A percentile compares a stretch with the other conserved stretches of the same genome.
These are phyloP conservation scores for Melipona quadrifasciata DNA, from an alignment of 1,140 invertebrate species.

Conservation along the genomic window DNA sequence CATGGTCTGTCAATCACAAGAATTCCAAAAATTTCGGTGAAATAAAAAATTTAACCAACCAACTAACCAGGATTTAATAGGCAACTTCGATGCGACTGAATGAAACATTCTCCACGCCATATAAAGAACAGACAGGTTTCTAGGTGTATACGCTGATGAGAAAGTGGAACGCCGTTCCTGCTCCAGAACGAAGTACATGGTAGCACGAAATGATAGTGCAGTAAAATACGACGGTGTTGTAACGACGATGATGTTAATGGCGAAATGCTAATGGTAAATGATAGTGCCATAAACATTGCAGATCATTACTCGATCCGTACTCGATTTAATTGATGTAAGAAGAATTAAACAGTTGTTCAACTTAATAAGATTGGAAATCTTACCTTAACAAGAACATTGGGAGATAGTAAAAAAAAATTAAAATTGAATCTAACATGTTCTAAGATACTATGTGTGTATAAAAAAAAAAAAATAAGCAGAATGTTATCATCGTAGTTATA, in stretches of 20 bases:
- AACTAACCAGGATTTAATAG: not conserved
- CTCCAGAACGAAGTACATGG: not conserved
- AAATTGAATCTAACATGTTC: not conserved
- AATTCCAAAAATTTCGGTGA: not conserved
- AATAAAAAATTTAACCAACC: not conserved
- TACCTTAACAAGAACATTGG: not conserved
- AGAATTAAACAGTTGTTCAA: not conserved
- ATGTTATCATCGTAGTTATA: not conserved
- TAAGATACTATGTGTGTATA: too few species aligned
- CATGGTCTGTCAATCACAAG: not conserved
- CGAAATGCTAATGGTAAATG: not conserved
- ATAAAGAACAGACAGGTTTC: not conserved
- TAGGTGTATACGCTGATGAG: not conserved
- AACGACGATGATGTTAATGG: not conserved
- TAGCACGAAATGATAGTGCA: slow-evolving; percentile 12
- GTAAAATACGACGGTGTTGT: not conserved
- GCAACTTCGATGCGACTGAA: not conserved
- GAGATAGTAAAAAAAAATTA: not conserved
- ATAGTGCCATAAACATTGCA: not conserved
- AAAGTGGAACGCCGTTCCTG: slow-evolving; percentile 38
- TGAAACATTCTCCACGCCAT: not conserved
- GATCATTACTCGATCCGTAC: not conserved
- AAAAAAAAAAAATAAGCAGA: not conserved
- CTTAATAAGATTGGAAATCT: not conserved
- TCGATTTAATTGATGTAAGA: not conserved